These are phyloP conservation scores for Ciconia boyciana DNA, from an alignment of 2,113 vertebrate species.

Conservation along the genomic window DNA sequence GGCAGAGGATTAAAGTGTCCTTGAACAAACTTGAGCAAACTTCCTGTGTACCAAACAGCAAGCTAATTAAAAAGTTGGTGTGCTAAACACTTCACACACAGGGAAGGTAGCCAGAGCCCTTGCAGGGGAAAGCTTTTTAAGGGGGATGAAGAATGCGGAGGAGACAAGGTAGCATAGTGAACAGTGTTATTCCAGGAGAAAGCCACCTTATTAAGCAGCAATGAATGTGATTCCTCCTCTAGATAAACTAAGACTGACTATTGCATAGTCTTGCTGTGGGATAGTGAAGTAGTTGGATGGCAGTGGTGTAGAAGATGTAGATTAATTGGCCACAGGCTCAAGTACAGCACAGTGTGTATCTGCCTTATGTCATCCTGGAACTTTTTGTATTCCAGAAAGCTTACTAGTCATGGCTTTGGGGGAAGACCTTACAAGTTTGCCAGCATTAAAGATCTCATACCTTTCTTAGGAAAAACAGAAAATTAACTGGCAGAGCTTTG, in stretches of 20 bases:
- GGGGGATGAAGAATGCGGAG: neutral
- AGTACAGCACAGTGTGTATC: neutral
- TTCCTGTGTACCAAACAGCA: neutral
- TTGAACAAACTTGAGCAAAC: slow-evolving; percentile 10
- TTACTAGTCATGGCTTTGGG: neutral
- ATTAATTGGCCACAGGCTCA: neutral
- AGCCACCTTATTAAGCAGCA: neutral
- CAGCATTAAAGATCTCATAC: neutral
- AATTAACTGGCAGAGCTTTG: neutral
- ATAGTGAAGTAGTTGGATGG: neutral
- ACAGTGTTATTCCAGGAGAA: neutral
- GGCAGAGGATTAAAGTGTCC: slow-evolving; percentile 36
- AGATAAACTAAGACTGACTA: neutral
- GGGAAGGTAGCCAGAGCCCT: neutral
- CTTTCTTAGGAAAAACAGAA: neutral
- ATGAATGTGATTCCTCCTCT: neutral
- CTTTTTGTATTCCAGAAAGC: neutral
- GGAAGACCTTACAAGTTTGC: neutral
- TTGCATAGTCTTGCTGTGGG: neutral
- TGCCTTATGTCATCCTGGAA: neutral
- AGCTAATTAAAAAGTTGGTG: slow-evolving; percentile 38
- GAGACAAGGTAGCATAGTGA: neutral
- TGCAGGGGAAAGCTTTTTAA: neutral
- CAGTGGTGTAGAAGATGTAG: rapidly evolving
- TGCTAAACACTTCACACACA: neutral